phyloP scores from a whole-genome alignment of 1,140 invertebrate species.

The Mylabris phalerata region DNA sequence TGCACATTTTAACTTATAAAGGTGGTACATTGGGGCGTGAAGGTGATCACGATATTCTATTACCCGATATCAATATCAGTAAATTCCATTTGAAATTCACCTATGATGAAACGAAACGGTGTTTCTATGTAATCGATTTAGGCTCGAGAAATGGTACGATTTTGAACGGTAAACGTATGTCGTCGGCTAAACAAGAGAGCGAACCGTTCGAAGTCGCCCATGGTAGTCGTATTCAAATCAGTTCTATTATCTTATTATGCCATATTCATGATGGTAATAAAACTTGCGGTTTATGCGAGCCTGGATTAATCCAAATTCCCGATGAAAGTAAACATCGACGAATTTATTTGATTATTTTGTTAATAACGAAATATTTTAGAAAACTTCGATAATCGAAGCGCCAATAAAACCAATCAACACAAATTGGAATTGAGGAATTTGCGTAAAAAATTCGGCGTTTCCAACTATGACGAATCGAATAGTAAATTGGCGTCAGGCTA shows the following conservation, averaged over 20 bases:
- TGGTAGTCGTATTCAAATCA: constrained; percentile 65
- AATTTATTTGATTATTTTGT: neutral
- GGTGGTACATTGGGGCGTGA: constrained; percentile 81
- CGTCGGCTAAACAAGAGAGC: constrained; percentile 63
- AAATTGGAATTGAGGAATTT: constrained; percentile 68
- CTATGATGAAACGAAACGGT: constrained; percentile 53
- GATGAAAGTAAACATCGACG: neutral
- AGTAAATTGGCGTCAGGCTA: constrained; percentile 47
- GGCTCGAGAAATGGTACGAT: constrained; percentile 84
- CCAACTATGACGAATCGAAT: constrained; percentile 45
- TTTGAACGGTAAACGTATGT: constrained; percentile 70
- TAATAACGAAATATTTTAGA: neutral
- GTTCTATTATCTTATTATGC: constrained; percentile 68
- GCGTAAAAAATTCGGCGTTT: constrained; percentile 75
- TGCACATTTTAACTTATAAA: constrained; percentile 80
- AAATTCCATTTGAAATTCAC: constrained; percentile 65
- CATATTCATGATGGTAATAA: constrained; percentile 80
- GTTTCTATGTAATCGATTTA: constrained; percentile 69
- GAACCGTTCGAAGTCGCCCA: constrained; percentile 57
- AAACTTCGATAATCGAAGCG: neutral
- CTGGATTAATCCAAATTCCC: constrained; percentile 58
- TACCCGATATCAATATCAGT: constrained; percentile 76
- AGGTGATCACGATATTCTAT: constrained; percentile 63
- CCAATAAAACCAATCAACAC: constrained; percentile 46
- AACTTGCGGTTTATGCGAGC: constrained; percentile 86